Percentiles rank a stretch among this genome's conserved stretches.
phyloP scores from a whole-genome alignment of 2,888 invertebrate species.

The Lithophane ornitopus region DNA sequence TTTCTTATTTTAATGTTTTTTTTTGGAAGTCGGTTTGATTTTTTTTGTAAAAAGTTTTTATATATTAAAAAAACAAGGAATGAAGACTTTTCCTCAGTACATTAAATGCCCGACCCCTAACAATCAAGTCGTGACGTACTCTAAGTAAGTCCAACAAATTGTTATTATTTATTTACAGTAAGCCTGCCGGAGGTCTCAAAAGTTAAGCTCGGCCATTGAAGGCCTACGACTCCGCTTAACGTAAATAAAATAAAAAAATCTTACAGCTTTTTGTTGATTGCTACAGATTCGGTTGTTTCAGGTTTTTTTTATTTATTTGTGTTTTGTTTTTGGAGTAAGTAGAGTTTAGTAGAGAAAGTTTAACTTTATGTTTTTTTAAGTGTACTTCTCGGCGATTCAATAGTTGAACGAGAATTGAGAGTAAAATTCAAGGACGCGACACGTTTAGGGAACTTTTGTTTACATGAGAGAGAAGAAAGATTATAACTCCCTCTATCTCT shows the following conservation, averaged over 20 bases:
- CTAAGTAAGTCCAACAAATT: conserved; percentile 38
- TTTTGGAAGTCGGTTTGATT: no score
- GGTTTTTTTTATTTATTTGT: not conserved
- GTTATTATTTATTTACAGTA: conserved; percentile 54
- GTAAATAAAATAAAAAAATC: conserved; percentile 51
- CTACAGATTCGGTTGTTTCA: conserved; percentile 10
- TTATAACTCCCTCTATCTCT: not conserved
- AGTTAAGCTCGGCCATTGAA: conserved; percentile 33
- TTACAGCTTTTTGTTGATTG: conserved; percentile 33
- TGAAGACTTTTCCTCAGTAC: not conserved
- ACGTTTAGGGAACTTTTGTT: not conserved
- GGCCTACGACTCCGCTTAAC: conserved; percentile 23
- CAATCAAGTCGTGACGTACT: conserved; percentile 13
- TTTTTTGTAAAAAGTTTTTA: no score
- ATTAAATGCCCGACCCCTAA: not conserved
- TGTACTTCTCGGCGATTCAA: not conserved
- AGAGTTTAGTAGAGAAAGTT: not conserved
- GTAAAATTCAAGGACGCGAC: not conserved
- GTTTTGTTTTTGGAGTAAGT: conserved; percentile 2
- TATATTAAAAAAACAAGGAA: not conserved
- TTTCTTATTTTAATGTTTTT: no score
- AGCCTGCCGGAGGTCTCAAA: conserved; percentile 52
- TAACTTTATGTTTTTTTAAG: not conserved
- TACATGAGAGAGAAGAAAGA: not conserved
- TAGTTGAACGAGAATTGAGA: not conserved